phyloP scores from a whole-genome alignment of 2,888 invertebrate species.

The Lithophane semibrunnea region DNA sequence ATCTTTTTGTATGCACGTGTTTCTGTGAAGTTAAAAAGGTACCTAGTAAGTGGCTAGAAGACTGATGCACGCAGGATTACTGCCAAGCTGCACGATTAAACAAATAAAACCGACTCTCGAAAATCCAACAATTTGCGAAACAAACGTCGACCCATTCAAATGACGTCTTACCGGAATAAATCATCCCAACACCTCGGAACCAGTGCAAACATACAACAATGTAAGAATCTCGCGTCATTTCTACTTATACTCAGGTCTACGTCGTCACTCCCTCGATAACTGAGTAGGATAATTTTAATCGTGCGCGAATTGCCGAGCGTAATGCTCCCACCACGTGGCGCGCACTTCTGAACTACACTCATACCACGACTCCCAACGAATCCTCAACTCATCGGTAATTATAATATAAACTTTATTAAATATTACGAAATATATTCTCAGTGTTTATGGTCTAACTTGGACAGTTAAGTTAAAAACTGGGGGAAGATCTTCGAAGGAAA shows the following conservation, averaged over 20 bases:
- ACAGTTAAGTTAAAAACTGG: constrained; percentile 66
- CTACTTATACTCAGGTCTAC: constrained; percentile 68
- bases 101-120: constrained; percentile 20
- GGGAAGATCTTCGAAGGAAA: constrained; percentile 53
- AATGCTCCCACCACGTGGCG: constrained; percentile 86
- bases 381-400: constrained; percentile 77
- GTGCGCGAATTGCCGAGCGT: constrained; percentile 86
- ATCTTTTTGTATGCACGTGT: too few relatives aligned
- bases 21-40: too few relatives aligned
- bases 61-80: not conserved
- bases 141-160: constrained; percentile 39
- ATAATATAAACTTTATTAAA: constrained; percentile 67
- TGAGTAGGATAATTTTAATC: constrained; percentile 89
- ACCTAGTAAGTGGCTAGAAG: too few relatives aligned
- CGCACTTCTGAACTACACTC: constrained; percentile 75
- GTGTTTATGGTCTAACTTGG: constrained; percentile 64
- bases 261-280: constrained; percentile 86
- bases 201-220: constrained; percentile 53
- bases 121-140: constrained; percentile 30
- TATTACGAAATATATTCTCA: constrained; percentile 59
- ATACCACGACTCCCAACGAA: constrained; percentile 75
- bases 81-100: constrained; percentile 9
- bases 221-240: constrained; percentile 49
- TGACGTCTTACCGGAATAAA: constrained; percentile 46
- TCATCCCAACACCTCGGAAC: constrained; percentile 34